A percentile compares a stretch with the other conserved stretches of the same genome.
These are phyloP conservation scores for Phymorhynchus buccinoides DNA, from an alignment of 1,140 invertebrate species.

Conservation along the genomic window DNA sequence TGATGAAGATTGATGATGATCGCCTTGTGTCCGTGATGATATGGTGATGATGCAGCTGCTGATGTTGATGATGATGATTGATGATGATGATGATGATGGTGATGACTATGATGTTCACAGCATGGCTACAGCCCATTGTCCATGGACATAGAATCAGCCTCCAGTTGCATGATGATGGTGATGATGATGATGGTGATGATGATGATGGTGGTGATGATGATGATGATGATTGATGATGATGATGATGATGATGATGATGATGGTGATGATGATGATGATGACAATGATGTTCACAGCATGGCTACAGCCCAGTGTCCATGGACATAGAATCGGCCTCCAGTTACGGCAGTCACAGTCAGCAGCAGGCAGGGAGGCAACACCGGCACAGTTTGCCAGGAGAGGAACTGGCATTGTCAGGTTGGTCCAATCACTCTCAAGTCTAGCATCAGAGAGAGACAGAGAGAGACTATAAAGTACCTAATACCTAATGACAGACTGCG, in stretches of 20 bases:
- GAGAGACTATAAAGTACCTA: neutral
- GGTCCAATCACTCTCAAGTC: neutral
- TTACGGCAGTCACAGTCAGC: constrained; percentile 51
- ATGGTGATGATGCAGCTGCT: no score
- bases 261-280: neutral
- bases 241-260: neutral
- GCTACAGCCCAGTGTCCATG: constrained; percentile 46
- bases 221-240: no score
- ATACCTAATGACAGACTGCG: constrained; percentile 15
- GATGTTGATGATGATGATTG: no score
- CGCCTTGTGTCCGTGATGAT: no score
- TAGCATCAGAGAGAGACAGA: neutral
- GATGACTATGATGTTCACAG: neutral
- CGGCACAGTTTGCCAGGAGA: constrained; percentile 38
- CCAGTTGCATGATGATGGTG: no score
- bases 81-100: no score
- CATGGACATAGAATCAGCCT: neutral
- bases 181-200: neutral
- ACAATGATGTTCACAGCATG: no score
- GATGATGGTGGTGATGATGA: neutral
- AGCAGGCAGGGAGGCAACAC: constrained; percentile 21
- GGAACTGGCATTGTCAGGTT: constrained; percentile 51
- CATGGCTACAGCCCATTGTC: neutral
- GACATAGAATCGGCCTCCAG: constrained; percentile 58
- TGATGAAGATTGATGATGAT: no score